phyloP scores from a whole-genome alignment of 1,140 invertebrate genomes.

The Fopius arisanus region DNA sequence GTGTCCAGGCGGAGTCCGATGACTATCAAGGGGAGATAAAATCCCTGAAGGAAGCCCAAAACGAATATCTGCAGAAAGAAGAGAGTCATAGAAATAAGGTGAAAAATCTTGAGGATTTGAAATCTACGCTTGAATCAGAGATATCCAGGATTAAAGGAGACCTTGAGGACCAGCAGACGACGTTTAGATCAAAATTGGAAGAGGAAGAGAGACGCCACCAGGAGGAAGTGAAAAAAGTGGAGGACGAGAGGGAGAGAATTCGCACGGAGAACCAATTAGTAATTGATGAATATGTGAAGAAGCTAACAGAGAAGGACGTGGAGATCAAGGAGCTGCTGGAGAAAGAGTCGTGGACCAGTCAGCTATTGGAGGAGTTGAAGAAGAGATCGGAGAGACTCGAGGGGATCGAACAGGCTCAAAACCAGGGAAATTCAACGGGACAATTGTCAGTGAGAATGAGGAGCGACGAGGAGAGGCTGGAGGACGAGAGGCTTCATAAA shows the following conservation, averaged over 20 bases:
- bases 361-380: neutral
- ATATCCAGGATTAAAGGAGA: too few species aligned
- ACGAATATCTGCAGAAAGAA: neutral
- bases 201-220: neutral
- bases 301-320: neutral
- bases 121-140: conserved; percentile 10
- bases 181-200: neutral
- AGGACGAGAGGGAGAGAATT: neutral
- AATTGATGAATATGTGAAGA: neutral
- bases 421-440: neutral
- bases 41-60: neutral
- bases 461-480: neutral
- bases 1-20: neutral
- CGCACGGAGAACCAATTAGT: conserved; percentile 11
- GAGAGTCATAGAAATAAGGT: conserved; percentile 28
- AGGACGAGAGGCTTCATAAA: conserved; percentile 30
- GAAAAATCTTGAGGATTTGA: conserved; percentile 41
- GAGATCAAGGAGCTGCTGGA: conserved; percentile 24
- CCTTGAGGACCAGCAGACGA: too few species aligned
- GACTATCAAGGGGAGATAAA: neutral
- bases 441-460: neutral
- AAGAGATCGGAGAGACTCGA: neutral
- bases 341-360: conserved; percentile 18
- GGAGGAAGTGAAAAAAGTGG: conserved; percentile 36
- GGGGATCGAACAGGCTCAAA: neutral